Base-by-base conservation (phyloP, 1,140 invertebrate genomes). In the Diuraphis noxia region DNA sequence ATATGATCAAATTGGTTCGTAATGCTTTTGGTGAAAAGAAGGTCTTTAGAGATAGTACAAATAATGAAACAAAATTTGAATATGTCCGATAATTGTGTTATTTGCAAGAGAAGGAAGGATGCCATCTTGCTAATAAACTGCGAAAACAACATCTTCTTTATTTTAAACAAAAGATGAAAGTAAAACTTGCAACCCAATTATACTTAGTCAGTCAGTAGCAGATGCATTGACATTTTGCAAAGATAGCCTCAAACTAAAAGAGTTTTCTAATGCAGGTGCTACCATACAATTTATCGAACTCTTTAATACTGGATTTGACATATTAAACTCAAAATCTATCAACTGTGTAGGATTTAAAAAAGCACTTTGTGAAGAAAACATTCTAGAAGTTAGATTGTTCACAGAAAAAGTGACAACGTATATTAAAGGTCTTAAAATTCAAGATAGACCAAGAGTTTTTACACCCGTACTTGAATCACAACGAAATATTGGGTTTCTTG, bases 1-100 rank as follows among this genome's bases (percentile, higher is more conserved):
- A 52, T 52, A 52, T 52, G 93, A 34, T 93, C 6, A 63, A 63
- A 4, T n/a, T 30, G 25, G 52, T n/a, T n/a, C n/a, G n/a, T n/a
- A n/a, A n/a, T n/a, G n/a, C n/a, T n/a, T n/a, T n/a, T n/a, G n/a
- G n/a, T n/a, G n/a, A n/a, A n/a, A n/a, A n/a, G n/a, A n/a, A n/a
- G n/a, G n/a, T n/a, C n/a, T n/a, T n/a, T n/a, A n/a, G n/a, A n/a
- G n/a, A n/a, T n/a, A n/a, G n/a, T n/a, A n/a, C n/a, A n/a, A n/a
- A n/a, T n/a, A n/a, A n/a, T n/a, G n/a, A n/a, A n/a, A n/a, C n/a
- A n/a, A n/a, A n/a, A n/a, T n/a, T n/a, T n/a, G n/a, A n/a, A n/a
- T n/a, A n/a, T n/a, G n/a, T n/a, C n/a, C n/a, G n/a, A n/a, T n/a
- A n/a, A n/a, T n/a, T n/a, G n/a, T n/a, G n/a, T n/a, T n/a, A n/a